Conservation (phyloP, 2,797 vertebrate genomes). For the Aplochiton taeniatus region DNA sequence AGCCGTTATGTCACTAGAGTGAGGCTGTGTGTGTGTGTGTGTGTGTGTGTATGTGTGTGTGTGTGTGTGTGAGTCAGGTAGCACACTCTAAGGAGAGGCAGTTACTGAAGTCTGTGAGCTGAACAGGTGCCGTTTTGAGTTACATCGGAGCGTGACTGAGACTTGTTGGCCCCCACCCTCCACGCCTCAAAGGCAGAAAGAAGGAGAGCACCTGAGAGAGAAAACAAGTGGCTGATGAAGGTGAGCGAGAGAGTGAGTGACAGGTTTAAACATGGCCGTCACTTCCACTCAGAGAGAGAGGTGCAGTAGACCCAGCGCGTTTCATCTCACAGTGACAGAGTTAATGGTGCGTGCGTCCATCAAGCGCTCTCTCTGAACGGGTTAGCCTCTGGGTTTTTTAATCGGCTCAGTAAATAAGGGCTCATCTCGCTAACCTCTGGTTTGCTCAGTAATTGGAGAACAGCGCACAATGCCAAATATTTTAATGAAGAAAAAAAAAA, state of each 20-base stretch:
- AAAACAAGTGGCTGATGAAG: constrained; percentile 12
- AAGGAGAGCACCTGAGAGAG: constrained; percentile 20
- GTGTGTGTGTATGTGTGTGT: not conserved
- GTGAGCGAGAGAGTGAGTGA: constrained; percentile 41
- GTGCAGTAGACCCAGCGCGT: constrained; percentile 4
- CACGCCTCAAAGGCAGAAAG: not conserved
- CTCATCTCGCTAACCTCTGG: no score
- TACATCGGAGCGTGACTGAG: no score
- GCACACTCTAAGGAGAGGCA: no score
- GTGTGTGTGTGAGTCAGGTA: no score
- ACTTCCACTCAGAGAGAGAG: constrained; percentile 43
- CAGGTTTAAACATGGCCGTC: constrained; percentile 58
- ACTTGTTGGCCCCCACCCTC: not conserved
- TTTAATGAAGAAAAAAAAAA: no score
- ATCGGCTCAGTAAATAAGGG: no score
- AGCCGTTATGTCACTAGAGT: not conserved
- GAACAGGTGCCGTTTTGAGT: no score
- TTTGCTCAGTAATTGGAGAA: no score
- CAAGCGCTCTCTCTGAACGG: not conserved
- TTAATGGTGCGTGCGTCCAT: not conserved
- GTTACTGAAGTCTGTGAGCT: no score
- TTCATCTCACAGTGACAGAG: constrained; percentile 6
- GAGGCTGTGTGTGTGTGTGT: not conserved
- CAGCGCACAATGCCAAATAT: no score
- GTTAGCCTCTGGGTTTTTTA: no score